Base-by-base conservation (phyloP, 2,888 invertebrate genomes). In the Brachycybe producta region DNA sequence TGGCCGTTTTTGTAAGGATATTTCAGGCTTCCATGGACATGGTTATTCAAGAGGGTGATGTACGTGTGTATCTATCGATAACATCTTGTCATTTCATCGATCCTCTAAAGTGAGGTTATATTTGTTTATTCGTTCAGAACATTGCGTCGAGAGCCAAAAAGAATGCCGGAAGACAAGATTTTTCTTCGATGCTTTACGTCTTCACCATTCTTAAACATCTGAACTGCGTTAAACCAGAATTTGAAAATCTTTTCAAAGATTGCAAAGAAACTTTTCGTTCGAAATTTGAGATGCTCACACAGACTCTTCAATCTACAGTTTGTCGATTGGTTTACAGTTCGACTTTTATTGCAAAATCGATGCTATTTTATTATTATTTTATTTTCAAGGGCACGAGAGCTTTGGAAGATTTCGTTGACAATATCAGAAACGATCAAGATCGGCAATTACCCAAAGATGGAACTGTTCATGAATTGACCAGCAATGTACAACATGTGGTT, bases 391-490 rank as follows among this genome's bases (percentile, higher is more conserved):
- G 90, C 51, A 77, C 84, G 30, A 85, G 84, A 66, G 85, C 87
- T 7, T 68, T 94, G 58, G 92, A 94, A 65, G 91, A 91, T 63
- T 94, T 94, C 68, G 78, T 90, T 52, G 92, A 92, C 62, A 86
- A 83, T 53, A 78, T 94, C 75, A 42, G 82, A 81, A 56, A 78
- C 80, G 52, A 71, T 57, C 64, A 65, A 35, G 72, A 71, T 47
- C 68, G 70, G 53, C 81, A 82, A 60, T 78, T 95, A 62, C 92
- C 97, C 0, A 84, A 82, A 64, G 98, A 98, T 73, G 98, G 97
- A 53, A 98, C 97, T 0, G 97, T 97, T 28, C 95, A 95, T 65
- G 92, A 97, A 69, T 73, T 92, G 53, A 92, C 94, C 0, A 90
- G 86, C 55, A 92, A 94, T 62, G 88, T 92, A 57, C 61, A 66